phyloP scores from a whole-genome alignment of 2,797 vertebrate genomes.

The Schizothorax lantsangensis region DNA sequence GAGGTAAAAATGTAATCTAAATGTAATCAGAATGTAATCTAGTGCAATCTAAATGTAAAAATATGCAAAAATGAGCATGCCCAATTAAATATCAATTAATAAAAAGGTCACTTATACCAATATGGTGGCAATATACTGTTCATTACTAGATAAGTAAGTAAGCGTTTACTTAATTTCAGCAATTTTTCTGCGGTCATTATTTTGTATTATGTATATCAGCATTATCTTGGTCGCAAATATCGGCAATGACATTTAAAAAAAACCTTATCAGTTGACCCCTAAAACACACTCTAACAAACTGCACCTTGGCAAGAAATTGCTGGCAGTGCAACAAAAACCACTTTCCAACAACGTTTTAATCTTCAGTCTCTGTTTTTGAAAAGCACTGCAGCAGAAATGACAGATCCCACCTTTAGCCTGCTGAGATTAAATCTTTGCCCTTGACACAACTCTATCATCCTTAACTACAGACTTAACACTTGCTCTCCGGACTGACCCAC shows the following conservation, averaged over 20 bases:
- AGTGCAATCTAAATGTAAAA: too few relatives aligned
- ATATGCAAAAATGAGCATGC: too few relatives aligned
- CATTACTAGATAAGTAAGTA: too few relatives aligned
- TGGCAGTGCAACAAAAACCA: neutral
- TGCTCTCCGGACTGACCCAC: neutral
- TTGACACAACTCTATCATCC: conserved; percentile 10
- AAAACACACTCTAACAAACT: neutral
- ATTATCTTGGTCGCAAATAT: neutral
- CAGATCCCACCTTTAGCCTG: neutral
- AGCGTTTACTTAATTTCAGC: too few relatives aligned
- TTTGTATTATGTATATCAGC: neutral
- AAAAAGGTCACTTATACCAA: too few relatives aligned
- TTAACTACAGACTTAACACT: neutral
- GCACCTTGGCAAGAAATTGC: neutral
- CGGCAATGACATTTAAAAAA: neutral
- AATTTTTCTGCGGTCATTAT: too few relatives aligned
- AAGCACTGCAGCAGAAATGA: neutral
- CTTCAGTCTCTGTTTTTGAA: neutral
- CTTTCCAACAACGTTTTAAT: neutral
- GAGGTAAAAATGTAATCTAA: too few relatives aligned
- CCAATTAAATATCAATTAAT: too few relatives aligned
- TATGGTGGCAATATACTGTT: too few relatives aligned
- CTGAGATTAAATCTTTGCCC: conserved; percentile 8
- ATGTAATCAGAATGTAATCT: too few relatives aligned
- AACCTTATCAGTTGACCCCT: neutral